Base-by-base conservation (phyloP, 2,113 vertebrate genomes). In the Mustela lutreola region DNA sequence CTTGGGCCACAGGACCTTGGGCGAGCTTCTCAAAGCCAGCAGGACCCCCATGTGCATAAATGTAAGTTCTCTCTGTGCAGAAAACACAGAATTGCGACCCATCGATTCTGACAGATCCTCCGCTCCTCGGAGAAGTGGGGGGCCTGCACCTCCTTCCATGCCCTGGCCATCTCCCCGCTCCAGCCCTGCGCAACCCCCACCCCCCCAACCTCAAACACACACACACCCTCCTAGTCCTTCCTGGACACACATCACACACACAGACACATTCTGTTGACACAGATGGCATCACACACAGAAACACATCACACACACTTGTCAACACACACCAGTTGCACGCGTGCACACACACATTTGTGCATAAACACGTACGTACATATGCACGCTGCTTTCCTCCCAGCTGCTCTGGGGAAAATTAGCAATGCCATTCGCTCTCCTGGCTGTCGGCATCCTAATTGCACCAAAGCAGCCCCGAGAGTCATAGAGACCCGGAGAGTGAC, bases 401-500 rank as follows among this genome's bases (percentile, higher is more conserved):
- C 24, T 50, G 10, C 53, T 33, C 83, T 15, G 33, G 90, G 48
- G 33, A 18, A 33, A 85, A 4, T 5, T 9, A 33, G 24, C 18
- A 2, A 2, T 0, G 5, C 73, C 15, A 0, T 22, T 0, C 2
- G 62, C 60, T 67, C 80, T 45, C 28, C 67, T 12, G 45, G 45
- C 70, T 0, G 6, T 70, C 86, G 16, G n/a, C 7, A 0, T 53
- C 22, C 48, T 58, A 4, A 33, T 39, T 21, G 48, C 14, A 53
- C 16, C 2, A 2, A 19, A n/a, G 56, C 86, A 8, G 19, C 45
- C 58, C 89, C 53, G 42, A 60, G 94, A 89, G 82, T 89, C 83
- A 36, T 48, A n/a, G 89, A 39, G 73, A 50, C 83, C 90, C 22
- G 7, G 76, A 33, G 71, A 70, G 62, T 84, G 97, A 92, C 97